Conservation (phyloP, 1,140 invertebrate species). For the Conopomorpha cramerella region DNA sequence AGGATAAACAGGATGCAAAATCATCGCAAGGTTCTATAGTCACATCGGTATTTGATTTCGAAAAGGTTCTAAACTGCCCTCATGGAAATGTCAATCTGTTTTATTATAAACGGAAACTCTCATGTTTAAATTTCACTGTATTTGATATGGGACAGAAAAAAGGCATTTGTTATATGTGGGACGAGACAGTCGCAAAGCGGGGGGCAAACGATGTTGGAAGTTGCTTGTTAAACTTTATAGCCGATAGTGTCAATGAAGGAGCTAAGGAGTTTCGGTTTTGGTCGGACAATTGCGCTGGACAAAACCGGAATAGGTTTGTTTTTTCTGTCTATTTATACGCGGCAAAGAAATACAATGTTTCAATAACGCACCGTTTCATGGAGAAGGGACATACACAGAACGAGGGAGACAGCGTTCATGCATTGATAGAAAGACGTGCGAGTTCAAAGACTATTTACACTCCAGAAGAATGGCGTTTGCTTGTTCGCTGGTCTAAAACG, state of each 20-base stretch:
- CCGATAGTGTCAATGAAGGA: neutral
- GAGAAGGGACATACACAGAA: constrained; percentile 31
- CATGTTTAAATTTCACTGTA: constrained; percentile 17
- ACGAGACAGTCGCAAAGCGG: constrained; percentile 13
- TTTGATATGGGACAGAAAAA: constrained; percentile 14
- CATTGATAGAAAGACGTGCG: constrained; percentile 21
- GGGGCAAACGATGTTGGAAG: constrained; percentile 19
- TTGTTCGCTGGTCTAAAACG: constrained; percentile 18
- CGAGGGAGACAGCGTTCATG: constrained; percentile 28
- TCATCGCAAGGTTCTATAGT: constrained; percentile 2
- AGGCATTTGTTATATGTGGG: constrained; percentile 18
- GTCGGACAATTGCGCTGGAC: constrained; percentile 33
- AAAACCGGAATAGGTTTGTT: constrained; percentile 29
- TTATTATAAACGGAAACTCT: constrained; percentile 8
- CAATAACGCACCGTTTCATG: constrained; percentile 22
- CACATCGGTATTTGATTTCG: constrained; percentile 6
- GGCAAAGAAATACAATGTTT: constrained; percentile 12
- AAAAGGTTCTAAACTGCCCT: constrained; percentile 7
- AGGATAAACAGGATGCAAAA: constrained; percentile 5
- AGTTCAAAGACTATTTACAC: constrained; percentile 17
- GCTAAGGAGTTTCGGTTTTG: constrained; percentile 7
- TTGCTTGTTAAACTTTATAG: constrained; percentile 14
- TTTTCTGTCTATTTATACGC: constrained; percentile 18
- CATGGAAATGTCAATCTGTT: constrained; percentile 6
- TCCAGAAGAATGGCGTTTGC: constrained; percentile 18